Evolutionary conservation across 2,888 invertebrate genomes (phyloP).

Genomic region (Drosophila suboccidentalis): DNA sequence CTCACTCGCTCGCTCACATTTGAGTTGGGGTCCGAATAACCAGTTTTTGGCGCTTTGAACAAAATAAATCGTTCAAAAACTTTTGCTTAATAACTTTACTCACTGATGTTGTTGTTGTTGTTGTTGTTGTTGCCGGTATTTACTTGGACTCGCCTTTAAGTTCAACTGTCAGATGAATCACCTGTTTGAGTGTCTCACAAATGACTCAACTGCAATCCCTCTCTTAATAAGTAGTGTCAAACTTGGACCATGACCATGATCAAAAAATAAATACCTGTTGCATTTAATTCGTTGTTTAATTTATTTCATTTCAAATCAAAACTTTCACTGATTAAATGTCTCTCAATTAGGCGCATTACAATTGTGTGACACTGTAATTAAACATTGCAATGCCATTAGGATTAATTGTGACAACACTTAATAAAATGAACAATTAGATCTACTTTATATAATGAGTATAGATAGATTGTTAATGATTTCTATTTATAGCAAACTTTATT

Average conservation of each 20-base stretch:
- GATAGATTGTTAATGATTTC: not conserved
- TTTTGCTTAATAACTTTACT: conserved; percentile 51
- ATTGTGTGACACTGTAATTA: conserved; percentile 12
- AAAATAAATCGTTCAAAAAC: conserved; percentile 27
- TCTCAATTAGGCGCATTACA: conserved; percentile 39
- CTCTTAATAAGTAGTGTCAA: conserved; percentile 6
- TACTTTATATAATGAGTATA: not conserved
- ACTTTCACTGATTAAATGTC: conserved; percentile 59
- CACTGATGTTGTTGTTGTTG: conserved; percentile 19
- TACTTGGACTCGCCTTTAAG: conserved; percentile 34
- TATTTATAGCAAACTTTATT: conserved; percentile 3
- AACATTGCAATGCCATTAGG: conserved; percentile 29
- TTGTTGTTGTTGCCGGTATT: conserved; percentile 26
- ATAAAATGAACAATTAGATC: conserved; percentile 3
- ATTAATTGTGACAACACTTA: conserved; percentile 13
- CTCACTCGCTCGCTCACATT: not conserved
- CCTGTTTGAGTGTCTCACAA: conserved; percentile 45
- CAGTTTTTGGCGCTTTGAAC: conserved; percentile 18
- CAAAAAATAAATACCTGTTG: conserved; percentile 3
- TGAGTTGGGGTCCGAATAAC: not conserved
- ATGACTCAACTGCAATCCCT: conserved; percentile 45
- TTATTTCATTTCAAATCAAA: not conserved
- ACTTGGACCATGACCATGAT: conserved; percentile 26
- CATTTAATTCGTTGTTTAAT: conserved; percentile 7
- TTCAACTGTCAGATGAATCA: conserved; percentile 63